Evolutionary conservation across 2,888 invertebrate genomes (phyloP).

Genomic region (Drosophila fungiperda): DNA sequence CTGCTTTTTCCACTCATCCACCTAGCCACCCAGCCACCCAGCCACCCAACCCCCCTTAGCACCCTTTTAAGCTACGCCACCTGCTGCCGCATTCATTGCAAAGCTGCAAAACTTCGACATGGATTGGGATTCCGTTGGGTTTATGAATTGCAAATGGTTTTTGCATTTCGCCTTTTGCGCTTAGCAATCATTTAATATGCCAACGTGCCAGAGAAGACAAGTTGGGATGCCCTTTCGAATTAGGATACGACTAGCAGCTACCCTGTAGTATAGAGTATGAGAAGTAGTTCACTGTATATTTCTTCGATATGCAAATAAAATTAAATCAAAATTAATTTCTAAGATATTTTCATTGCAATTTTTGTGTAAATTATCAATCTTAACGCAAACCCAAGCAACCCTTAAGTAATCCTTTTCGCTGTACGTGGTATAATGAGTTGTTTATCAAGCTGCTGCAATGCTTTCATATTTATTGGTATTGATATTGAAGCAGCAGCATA

Average conservation of each 20-base stretch:
- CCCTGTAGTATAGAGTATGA: not conserved
- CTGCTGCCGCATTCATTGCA: constrained; percentile 56
- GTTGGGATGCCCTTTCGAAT: not conserved
- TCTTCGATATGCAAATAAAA: not conserved
- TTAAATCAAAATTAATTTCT: not conserved
- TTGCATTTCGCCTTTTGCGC: constrained; percentile 63
- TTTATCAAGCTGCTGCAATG: constrained; percentile 63
- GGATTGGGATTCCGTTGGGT: constrained; percentile 57
- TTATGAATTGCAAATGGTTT: constrained; percentile 72
- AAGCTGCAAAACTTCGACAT: constrained; percentile 53
- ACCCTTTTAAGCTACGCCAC: constrained; percentile 24
- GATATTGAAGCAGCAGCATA: constrained; percentile 30
- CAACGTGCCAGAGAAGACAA: constrained; percentile 56
- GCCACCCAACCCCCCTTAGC: not conserved
- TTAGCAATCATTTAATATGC: constrained; percentile 71
- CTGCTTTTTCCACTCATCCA: constrained; percentile 25
- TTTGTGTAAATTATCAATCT: not conserved
- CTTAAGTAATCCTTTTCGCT: not conserved
- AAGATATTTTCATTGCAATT: accelerated
- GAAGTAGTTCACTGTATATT: not conserved
- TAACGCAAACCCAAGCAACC: not conserved
- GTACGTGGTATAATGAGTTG: constrained; percentile 58
- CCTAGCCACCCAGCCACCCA: not conserved
- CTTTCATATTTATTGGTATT: constrained; percentile 47
- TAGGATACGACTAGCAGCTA: not conserved